Evolutionary conservation across 2,888 invertebrate species (phyloP), one percentile per base, ranked within the genome.

Genomic region (Pristionchus mayeri): DNA sequence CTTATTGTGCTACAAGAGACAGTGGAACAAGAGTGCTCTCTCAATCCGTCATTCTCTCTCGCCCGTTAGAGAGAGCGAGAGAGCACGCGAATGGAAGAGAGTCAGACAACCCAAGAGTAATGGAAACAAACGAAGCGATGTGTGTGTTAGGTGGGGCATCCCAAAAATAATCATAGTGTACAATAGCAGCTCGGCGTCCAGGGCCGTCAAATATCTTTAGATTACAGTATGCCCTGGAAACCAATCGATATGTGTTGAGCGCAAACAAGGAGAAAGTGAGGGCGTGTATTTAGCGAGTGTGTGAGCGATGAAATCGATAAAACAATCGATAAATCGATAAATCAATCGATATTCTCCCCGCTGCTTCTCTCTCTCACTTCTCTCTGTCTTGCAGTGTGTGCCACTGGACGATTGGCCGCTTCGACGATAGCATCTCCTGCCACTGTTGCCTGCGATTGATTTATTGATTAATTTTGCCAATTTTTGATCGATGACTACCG

Each of bases 361-460:
- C 63, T 63, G 27, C 48, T 18, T 48, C 48, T 48, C 76, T 27
- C 44, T 84, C 44, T 84, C 75, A 84, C 86, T 90, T 89, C 52
- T 90, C 90, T 87, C 89, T 88, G 57, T 89, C 88, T 75, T 91
- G 91, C 30, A 92, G 85, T 0, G 92, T 91, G 87, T 92, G 92
- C 92, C 92, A 92, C 37, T 91, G 90, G n/a, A 92, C 92, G 11
- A 92, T 91, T 18, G 92, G 92, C 81, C 92, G 84, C 63, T 90
- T 83, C 3, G 91, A 91, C 24, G 87, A 86, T 88, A 92, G 85
- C 92, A 92, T 92, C 85, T 92, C 92, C 18, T 88, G 88, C 92
- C 92, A 92, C 86, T 92, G 92, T 54, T 90, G 52, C 54, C 84
- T 82, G 60, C 13, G 48, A 80, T n/a, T n/a, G n/a, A n/a, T n/a